These are phyloP conservation scores for Malurus elegans DNA, from an alignment of 2,113 vertebrate species.

Conservation along the genomic window DNA sequence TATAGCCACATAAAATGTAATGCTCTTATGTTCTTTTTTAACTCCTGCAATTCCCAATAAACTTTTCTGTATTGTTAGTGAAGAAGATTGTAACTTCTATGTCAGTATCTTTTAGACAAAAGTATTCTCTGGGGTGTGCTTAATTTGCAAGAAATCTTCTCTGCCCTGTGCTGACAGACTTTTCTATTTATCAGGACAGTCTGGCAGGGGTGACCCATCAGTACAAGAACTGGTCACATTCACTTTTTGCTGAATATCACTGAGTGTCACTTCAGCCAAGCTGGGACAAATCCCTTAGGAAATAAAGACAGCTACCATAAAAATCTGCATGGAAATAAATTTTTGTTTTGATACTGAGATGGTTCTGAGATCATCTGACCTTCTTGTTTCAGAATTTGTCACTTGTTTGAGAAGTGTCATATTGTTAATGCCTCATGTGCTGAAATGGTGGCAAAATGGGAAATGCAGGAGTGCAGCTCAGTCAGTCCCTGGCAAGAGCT, in stretches of 20 bases:
- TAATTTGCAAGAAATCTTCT: background rate
- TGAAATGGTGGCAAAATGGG: background rate
- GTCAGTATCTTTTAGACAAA: background rate
- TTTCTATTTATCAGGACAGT: slow-evolving; percentile 18
- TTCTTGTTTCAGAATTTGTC: background rate
- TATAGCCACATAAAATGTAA: background rate
- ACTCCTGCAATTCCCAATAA: background rate
- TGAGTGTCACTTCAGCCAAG: background rate
- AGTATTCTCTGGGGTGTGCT: slow-evolving; percentile 9
- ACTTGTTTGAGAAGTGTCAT: background rate
- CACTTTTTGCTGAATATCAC: slow-evolving; percentile 35
- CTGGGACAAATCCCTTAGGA: background rate
- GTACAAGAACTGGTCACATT: slow-evolving; percentile 28
- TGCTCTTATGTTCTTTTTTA: background rate
- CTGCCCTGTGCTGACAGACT: slow-evolving; percentile 37
- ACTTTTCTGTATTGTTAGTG: background rate
- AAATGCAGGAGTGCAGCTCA: background rate
- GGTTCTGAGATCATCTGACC: background rate
- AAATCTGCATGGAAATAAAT: background rate
- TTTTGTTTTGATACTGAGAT: background rate
- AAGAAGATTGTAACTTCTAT: background rate
- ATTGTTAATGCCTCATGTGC: background rate
- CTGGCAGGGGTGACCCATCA: slow-evolving; percentile 36
- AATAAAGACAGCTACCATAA: background rate
- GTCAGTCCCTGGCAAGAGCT: background rate